Evolutionary conservation across 1,140 invertebrate genomes (phyloP).

Genomic region (Musca domestica): DNA sequence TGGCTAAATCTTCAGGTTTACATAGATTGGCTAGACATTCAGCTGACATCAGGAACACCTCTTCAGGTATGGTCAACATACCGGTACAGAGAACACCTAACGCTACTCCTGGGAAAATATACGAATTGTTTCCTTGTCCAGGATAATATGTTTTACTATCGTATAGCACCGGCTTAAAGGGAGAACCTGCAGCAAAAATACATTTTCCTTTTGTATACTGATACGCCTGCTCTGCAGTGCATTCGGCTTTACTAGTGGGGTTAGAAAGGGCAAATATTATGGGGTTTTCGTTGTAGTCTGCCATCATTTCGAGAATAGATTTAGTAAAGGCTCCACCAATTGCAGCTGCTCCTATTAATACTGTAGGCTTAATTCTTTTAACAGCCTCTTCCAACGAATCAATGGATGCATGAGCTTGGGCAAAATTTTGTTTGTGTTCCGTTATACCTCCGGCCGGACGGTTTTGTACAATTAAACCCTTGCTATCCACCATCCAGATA

Average conservation of each 20-base stretch:
- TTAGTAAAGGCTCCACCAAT: conserved; percentile 81
- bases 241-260: conserved; percentile 94
- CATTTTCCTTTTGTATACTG: conserved; percentile 69
- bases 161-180: conserved; percentile 78
- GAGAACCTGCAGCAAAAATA: conserved; percentile 91
- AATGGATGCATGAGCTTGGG: conserved; percentile 69
- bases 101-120: conserved; percentile 93
- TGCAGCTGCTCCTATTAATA: conserved; percentile 84
- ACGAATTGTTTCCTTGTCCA: conserved; percentile 96
- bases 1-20: conserved; percentile 73
- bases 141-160: conserved; percentile 77
- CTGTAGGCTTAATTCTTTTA: conserved; percentile 73
- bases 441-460: conserved; percentile 71
- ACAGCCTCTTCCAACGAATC: conserved; percentile 75
- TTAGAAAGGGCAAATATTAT: conserved; percentile 93
- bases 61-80: conserved; percentile 81
- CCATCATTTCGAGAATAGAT: conserved; percentile 82
- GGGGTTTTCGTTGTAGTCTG: conserved; percentile 58
- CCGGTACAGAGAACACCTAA: conserved; percentile 80
- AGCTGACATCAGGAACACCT: conserved; percentile 85
- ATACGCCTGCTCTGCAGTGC: conserved; percentile 94
- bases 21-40: conserved; percentile 82
- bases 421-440: conserved; percentile 75
- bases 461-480: conserved; percentile 72
- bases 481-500: conserved; percentile 73